phyloP scores from a whole-genome alignment of 2,113 vertebrate genomes.

The Pedionomus torquatus region DNA sequence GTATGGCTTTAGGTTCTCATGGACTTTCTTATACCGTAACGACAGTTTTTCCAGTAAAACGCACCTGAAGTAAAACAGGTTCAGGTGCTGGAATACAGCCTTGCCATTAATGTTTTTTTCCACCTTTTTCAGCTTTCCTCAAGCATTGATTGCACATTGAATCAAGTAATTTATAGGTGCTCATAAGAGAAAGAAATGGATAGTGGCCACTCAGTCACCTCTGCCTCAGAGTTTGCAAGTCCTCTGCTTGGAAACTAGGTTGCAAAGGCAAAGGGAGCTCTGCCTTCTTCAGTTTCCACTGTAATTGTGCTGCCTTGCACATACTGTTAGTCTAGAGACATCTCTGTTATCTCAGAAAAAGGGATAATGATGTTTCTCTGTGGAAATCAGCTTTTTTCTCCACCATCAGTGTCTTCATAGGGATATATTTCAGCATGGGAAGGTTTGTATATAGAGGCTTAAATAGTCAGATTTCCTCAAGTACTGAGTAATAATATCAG shows the following conservation, averaged over 20 bases:
- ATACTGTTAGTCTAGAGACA: background rate
- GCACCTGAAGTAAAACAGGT: background rate
- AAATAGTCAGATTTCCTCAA: constrained; percentile 1
- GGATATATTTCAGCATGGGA: background rate
- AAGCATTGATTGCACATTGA: background rate
- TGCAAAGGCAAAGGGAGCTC: background rate
- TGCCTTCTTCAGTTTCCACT: background rate
- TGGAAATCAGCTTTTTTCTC: background rate
- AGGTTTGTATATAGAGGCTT: background rate
- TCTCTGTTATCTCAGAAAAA: background rate
- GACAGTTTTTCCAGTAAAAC: background rate
- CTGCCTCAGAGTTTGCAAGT: background rate
- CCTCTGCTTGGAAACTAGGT: background rate
- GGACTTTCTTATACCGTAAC: background rate
- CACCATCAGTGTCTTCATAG: background rate
- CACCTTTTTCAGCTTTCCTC: background rate
- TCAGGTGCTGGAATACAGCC: background rate
- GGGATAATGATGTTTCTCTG: background rate
- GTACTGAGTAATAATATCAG: background rate
- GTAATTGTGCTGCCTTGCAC: background rate
- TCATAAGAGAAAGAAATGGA: background rate
- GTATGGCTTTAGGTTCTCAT: background rate
- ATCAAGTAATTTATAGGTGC: background rate
- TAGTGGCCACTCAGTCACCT: background rate
- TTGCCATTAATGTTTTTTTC: background rate